These are phyloP conservation scores for Leptonema lineaticorne DNA, from an alignment of 1,140 invertebrate genomes.

Conservation along the genomic window DNA sequence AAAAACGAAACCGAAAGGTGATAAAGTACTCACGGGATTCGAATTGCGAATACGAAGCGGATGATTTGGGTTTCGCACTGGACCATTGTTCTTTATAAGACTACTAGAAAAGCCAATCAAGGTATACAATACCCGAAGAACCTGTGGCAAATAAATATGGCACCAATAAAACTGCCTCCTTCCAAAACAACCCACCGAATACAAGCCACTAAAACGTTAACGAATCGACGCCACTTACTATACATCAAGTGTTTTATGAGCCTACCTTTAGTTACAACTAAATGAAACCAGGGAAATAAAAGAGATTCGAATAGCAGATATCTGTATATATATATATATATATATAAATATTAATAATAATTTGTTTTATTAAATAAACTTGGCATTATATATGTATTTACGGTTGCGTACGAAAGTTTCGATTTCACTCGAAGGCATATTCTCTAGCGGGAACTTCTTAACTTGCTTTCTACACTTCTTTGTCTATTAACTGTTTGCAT, in stretches of 20 bases:
- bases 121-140: constrained; percentile 7
- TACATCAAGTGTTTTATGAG: not conserved
- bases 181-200: not conserved
- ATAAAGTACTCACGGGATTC: not conserved
- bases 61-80: constrained; percentile 20
- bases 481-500: not conserved
- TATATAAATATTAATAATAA: not conserved
- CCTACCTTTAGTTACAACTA: no score
- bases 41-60: not conserved
- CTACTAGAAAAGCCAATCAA: constrained; percentile 33
- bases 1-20: not conserved
- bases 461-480: not conserved
- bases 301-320: not conserved
- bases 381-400: no score
- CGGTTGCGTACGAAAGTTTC: no score
- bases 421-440: no score
- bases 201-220: constrained; percentile 10
- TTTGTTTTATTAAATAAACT: no score
- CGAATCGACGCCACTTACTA: constrained; percentile 7
- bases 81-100: constrained; percentile 28
- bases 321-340: not conserved
- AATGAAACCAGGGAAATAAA: no score
- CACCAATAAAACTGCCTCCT: constrained; percentile 16
- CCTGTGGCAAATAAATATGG: constrained; percentile 25
- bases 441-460: no score